Percentiles rank a stretch among this genome's conserved stretches.
These are phyloP conservation scores for Trachythela sp. DNA, from an alignment of 64 coral and sea anemone genomes.

Conservation along the genomic window DNA sequence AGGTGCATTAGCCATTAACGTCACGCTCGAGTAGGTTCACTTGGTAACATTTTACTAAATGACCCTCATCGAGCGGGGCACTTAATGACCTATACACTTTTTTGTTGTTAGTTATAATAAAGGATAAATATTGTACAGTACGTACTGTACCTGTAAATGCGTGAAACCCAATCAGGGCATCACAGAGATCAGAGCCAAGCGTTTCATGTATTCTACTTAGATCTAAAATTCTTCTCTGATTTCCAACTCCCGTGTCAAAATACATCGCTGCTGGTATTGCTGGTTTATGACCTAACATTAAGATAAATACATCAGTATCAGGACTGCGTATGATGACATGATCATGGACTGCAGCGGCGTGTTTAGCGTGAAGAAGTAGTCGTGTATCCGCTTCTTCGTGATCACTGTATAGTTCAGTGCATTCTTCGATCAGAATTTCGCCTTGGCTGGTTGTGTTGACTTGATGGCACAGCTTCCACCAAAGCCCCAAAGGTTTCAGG, in stretches of 20 bases:
- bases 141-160: conserved; percentile 28
- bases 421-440: not conserved
- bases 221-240: conserved; percentile 2
- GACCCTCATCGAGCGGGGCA: no score
- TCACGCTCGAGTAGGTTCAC: no score
- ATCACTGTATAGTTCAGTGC: not conserved
- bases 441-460: not conserved
- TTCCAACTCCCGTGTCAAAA: not conserved
- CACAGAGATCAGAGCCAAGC: conserved; percentile 16
- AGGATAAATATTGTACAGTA: no score
- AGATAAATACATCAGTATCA: not conserved
- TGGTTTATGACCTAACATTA: not conserved
- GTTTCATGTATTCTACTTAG: not conserved
- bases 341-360: not conserved
- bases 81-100: no score
- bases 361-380: conserved; percentile 4
- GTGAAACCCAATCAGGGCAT: conserved; percentile 4
- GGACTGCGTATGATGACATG: conserved; percentile 5
- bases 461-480: not conserved
- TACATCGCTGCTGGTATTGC: not conserved
- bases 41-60: no score
- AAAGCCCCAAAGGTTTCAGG: not conserved
- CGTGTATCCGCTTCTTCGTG: conserved; percentile 9
- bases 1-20: no score
- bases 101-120: no score